Conservation (phyloP, 2,113 vertebrate species). For the Tyto alba region DNA sequence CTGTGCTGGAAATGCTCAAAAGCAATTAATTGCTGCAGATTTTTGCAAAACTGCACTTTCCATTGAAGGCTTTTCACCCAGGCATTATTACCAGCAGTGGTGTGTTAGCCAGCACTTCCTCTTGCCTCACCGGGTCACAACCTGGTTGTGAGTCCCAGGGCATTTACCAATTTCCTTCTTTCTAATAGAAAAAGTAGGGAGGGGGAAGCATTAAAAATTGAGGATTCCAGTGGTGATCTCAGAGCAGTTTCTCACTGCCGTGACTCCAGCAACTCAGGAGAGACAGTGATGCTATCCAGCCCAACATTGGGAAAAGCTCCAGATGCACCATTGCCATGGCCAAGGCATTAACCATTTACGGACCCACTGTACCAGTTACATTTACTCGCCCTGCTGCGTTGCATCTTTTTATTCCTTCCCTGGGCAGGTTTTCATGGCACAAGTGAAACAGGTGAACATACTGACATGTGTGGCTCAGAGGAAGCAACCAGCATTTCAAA, state of each 20-base stretch:
- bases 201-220: neutral
- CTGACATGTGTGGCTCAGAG: neutral
- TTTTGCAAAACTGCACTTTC: neutral
- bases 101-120: neutral
- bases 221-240: conserved; percentile 39
- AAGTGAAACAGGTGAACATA: neutral
- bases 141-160: neutral
- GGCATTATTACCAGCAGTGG: neutral
- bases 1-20: neutral
- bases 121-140: neutral
- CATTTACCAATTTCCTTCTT: neutral
- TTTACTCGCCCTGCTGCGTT: neutral
- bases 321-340: neutral
- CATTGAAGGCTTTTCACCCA: neutral
- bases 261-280: neutral
- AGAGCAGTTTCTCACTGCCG: conserved; percentile 21
- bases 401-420: neutral
- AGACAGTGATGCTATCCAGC: conserved; percentile 49
- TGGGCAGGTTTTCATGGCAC: neutral
- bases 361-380: neutral
- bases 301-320: conserved; percentile 25
- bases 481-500: neutral
- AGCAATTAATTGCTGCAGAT: neutral
- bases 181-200: neutral
- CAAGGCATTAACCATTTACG: neutral